These are phyloP conservation scores for Rhopilema esculentum DNA, from an alignment of 30 jellyfish, hydroid and myxozoan genomes.

Conservation along the genomic window DNA sequence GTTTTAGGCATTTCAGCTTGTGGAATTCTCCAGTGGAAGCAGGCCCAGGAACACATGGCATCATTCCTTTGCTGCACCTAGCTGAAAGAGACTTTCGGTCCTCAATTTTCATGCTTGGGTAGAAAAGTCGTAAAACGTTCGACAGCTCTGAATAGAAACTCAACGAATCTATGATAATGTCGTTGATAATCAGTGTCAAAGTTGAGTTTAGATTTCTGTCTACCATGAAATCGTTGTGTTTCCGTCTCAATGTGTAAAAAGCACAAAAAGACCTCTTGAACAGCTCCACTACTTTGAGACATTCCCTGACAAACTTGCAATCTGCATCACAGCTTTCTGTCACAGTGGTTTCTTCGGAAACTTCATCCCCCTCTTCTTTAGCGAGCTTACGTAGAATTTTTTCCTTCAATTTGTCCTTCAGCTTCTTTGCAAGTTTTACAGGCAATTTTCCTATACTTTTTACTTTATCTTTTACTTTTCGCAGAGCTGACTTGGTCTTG, in stretches of 20 bases:
- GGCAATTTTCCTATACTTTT: slow-evolving; percentile 5
- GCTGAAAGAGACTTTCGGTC: not conserved
- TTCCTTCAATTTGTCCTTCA: slow-evolving; percentile 5
- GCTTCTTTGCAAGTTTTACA: slow-evolving; percentile 21
- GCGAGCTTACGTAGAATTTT: not conserved
- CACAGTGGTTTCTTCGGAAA: not conserved
- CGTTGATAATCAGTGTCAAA: slow-evolving; percentile 1
- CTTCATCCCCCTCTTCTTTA: slow-evolving; percentile 21
- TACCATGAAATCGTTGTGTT: slow-evolving; percentile 37
- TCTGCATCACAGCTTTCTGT: slow-evolving; percentile 27
- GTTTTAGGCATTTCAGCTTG: slow-evolving; percentile 24
- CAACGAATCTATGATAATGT: slow-evolving; percentile 18
- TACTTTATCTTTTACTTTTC: slow-evolving; percentile 12
- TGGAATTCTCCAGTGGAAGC: not conserved
- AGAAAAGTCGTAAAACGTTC: slow-evolving; percentile 3
- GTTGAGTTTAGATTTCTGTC: slow-evolving; percentile 41
- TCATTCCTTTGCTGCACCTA: not conserved
- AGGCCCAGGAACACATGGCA: not conserved
- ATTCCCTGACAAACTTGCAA: slow-evolving; percentile 16
- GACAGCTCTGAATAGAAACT: slow-evolving; percentile 3
- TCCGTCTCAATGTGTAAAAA: slow-evolving; percentile 36
- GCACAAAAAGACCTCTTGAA: slow-evolving; percentile 47
- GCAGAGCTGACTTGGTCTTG: slow-evolving; percentile 7
- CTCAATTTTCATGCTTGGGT: not conserved
- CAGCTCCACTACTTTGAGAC: slow-evolving; percentile 3